Evolutionary conservation across 2,888 invertebrate genomes (phyloP).

Genomic region (Pogonocherus hispidulus): DNA sequence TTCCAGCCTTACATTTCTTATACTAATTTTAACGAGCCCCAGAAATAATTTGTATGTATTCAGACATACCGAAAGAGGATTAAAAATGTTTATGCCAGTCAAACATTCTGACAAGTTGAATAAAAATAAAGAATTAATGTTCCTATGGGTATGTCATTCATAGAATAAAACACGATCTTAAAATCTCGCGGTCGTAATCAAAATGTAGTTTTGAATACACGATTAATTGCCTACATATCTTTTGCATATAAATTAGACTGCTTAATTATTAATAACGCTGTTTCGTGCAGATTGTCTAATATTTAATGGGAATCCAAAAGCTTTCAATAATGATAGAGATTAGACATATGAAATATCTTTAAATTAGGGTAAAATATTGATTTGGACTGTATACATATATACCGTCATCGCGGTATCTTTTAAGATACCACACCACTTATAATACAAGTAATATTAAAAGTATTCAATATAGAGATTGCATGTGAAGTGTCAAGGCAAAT

Average conservation of each 20-base stretch:
- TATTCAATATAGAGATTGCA: too few relatives aligned
- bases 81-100: neutral
- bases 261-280: neutral
- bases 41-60: slow-evolving; percentile 2
- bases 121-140: neutral
- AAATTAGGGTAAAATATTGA: too few relatives aligned
- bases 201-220: neutral
- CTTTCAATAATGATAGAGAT: too few relatives aligned
- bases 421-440: too few relatives aligned
- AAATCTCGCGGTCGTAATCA: neutral
- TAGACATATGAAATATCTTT: too few relatives aligned
- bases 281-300: too few relatives aligned
- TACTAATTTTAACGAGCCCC: neutral
- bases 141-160: neutral
- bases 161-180: slow-evolving; percentile 4
- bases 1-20: neutral
- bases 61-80: neutral
- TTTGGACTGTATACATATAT: too few relatives aligned
- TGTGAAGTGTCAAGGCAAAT: too few relatives aligned
- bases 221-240: neutral
- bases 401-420: too few relatives aligned
- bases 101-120: neutral
- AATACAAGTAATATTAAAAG: too few relatives aligned
- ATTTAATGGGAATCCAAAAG: too few relatives aligned
- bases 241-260: neutral